A percentile compares a stretch with the other conserved stretches of the same genome.
Evolutionary conservation across 2,113 vertebrate genomes (phyloP).

Genomic region (Rhipidura dahli): DNA sequence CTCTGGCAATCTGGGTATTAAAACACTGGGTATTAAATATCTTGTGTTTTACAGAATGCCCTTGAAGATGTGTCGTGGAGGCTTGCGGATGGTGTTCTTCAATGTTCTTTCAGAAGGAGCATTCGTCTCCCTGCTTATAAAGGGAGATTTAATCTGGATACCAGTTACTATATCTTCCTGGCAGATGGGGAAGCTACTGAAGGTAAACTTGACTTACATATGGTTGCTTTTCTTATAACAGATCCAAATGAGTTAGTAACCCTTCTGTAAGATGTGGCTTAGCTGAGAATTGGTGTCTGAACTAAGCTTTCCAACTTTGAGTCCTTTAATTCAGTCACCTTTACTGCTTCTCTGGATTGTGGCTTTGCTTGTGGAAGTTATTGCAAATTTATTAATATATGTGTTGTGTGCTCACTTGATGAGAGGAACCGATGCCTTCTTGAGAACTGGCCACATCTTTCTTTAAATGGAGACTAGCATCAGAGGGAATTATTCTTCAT

Average conservation of each 20-base stretch:
- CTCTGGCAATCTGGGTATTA: not conserved
- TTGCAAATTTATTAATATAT: not conserved
- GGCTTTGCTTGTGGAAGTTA: not conserved
- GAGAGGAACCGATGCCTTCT: not conserved
- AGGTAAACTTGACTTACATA: conserved; percentile 58
- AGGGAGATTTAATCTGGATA: conserved; percentile 76
- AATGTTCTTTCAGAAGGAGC: conserved; percentile 83
- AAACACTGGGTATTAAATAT: not conserved
- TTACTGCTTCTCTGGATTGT: not conserved
- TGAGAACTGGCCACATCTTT: not conserved
- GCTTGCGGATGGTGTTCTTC: conserved; percentile 76
- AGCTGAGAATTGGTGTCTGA: not conserved
- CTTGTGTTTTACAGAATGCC: conserved; percentile 63
- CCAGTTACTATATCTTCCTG: conserved; percentile 83
- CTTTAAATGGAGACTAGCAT: not conserved
- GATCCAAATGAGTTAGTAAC: not conserved
- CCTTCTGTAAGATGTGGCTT: not conserved
- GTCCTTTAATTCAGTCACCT: not conserved
- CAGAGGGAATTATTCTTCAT: not conserved
- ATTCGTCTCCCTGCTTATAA: conserved; percentile 57
- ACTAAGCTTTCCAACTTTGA: not conserved
- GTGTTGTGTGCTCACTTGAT: not conserved
- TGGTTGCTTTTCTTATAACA: not conserved
- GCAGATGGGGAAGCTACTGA: conserved; percentile 76
- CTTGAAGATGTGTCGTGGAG: conserved; percentile 79